Evolutionary conservation across 2,888 invertebrate genomes (phyloP).

Genomic region (Tenthredo mesomela): DNA sequence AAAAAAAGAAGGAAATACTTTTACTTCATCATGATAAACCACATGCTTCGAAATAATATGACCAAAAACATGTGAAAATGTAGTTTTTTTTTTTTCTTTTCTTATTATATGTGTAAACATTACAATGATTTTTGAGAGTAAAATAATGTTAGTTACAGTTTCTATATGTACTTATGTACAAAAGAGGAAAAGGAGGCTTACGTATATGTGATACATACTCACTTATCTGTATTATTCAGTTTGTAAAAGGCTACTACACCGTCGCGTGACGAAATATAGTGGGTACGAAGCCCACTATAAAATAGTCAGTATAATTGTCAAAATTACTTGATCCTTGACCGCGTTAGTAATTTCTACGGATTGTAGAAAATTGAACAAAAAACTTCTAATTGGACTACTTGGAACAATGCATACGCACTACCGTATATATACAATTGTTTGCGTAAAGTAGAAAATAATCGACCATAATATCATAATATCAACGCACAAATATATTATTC

Average conservation of each 20-base stretch:
- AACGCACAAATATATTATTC: neutral
- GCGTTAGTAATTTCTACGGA: conserved; percentile 39
- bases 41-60: neutral
- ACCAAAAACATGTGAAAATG: neutral
- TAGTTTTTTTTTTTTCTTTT: neutral
- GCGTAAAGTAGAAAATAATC: neutral
- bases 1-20: neutral
- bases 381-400: neutral
- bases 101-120: neutral
- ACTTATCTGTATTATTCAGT: conserved; percentile 21
- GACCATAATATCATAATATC: neutral
- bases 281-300: conserved; percentile 2
- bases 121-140: neutral
- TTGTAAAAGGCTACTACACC: conserved; percentile 17
- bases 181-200: neutral
- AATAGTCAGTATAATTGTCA: conserved; percentile 49
- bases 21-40: neutral
- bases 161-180: neutral
- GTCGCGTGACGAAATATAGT: conserved; percentile 37
- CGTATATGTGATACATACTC: neutral
- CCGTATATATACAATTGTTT: neutral
- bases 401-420: conserved; percentile 1
- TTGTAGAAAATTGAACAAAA: conserved; percentile 24
- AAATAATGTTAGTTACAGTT: neutral
- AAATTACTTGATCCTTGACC: conserved; percentile 54